Percentiles rank a stretch among this genome's conserved stretches.
phyloP scores from a whole-genome alignment of 2,797 vertebrate genomes.

The Diceros bicornis region DNA sequence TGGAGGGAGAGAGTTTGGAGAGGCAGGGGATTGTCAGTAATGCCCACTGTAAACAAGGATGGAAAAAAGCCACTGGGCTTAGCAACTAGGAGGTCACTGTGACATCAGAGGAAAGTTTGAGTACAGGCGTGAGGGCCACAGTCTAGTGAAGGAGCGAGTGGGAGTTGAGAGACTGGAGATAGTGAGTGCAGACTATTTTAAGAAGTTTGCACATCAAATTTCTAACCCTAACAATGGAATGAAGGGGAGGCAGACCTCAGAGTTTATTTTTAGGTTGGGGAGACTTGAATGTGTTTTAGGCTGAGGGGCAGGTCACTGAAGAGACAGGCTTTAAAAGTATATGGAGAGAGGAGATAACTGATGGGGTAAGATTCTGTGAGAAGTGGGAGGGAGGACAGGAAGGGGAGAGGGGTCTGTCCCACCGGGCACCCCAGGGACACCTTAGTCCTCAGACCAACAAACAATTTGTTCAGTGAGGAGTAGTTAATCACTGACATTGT shows the following conservation, averaged over 20 bases:
- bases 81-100: not conserved
- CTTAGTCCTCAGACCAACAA: not conserved
- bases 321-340: not conserved
- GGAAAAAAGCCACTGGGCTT: not conserved
- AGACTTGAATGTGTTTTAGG: not conserved
- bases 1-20: not conserved
- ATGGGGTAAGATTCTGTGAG: not conserved
- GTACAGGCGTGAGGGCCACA: not conserved
- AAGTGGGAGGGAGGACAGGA: fast-evolving
- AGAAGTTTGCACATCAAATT: conserved; percentile 34
- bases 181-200: conserved; percentile 18
- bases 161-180: conserved; percentile 1
- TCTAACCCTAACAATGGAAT: conserved; percentile 47
- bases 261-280: conserved; percentile 28
- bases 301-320: not conserved
- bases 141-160: not conserved
- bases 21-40: not conserved
- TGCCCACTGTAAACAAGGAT: not conserved
- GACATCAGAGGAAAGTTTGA: conserved; percentile 44
- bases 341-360: not conserved
- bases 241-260: not conserved
- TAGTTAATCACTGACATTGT: not conserved
- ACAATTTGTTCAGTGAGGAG: not conserved
- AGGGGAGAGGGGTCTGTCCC: fast-evolving
- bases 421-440: not conserved